Evolutionary conservation across 1,140 invertebrate species (phyloP).

Genomic region (Cylas formicarius): DNA sequence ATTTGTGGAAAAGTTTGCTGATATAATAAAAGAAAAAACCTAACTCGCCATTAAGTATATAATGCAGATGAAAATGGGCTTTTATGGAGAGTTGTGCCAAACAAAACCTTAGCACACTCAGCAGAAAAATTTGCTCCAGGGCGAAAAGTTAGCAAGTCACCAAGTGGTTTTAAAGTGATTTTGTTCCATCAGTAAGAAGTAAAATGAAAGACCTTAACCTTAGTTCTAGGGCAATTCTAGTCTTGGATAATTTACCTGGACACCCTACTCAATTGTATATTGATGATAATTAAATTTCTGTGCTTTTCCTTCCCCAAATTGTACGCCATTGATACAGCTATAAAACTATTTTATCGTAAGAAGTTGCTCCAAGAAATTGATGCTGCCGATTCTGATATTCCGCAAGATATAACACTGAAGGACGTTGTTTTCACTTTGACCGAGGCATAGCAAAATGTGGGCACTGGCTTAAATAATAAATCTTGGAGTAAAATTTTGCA

Average conservation of each 20-base stretch:
- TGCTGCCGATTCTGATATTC: background rate
- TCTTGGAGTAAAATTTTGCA: background rate
- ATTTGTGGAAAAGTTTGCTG: too few relatives aligned
- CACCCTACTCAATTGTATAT: constrained; percentile 2
- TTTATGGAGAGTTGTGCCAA: constrained; percentile 15
- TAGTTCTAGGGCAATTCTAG: constrained; percentile 18
- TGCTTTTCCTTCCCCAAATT: background rate
- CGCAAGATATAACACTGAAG: background rate
- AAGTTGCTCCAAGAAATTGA: constrained; percentile 1
- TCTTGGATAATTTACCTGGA: constrained; percentile 34
- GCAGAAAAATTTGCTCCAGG: too few relatives aligned
- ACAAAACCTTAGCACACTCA: too few relatives aligned
- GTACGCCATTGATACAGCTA: too few relatives aligned
- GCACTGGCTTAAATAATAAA: background rate
- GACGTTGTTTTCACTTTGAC: constrained; percentile 1
- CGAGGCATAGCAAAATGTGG: background rate
- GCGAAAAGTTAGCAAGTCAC: too few relatives aligned
- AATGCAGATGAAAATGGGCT: too few relatives aligned
- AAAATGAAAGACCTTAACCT: constrained; percentile 11
- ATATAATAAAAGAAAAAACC: too few relatives aligned
- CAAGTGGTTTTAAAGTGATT: too few relatives aligned
- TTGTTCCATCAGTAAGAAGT: too few relatives aligned
- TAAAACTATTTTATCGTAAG: too few relatives aligned
- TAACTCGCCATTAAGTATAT: constrained; percentile 15
- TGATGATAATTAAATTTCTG: background rate